These are phyloP conservation scores for Diprion similis DNA, from an alignment of 1,140 invertebrate genomes.

Conservation along the genomic window DNA sequence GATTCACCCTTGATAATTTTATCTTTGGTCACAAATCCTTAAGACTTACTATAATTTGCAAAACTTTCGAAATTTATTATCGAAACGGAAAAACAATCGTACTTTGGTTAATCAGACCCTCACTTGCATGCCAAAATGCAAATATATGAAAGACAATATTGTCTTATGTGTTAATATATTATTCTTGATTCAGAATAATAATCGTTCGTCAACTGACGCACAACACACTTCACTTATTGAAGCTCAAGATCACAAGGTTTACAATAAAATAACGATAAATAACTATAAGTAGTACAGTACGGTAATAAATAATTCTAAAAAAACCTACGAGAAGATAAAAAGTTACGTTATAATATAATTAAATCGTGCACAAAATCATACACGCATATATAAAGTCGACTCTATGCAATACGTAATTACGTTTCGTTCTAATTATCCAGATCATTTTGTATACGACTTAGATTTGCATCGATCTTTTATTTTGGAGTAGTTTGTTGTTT, in stretches of 20 bases:
- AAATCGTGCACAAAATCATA: no score
- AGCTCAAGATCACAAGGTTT: conserved; percentile 12
- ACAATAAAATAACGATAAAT: conserved; percentile 8
- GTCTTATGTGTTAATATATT: conserved; percentile 34
- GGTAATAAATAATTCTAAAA: not conserved
- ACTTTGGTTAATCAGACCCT: not conserved
- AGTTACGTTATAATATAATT: not conserved
- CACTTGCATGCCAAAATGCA: conserved; percentile 32
- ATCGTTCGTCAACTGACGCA: not conserved
- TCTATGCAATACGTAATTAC: no score
- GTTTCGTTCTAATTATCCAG: no score
- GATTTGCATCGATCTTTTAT: no score
- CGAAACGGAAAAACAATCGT: not conserved
- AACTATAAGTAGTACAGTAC: not conserved
- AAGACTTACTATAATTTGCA: not conserved
- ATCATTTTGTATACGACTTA: no score
- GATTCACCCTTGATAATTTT: not conserved
- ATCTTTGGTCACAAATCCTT: not conserved
- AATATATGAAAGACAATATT: conserved; percentile 36
- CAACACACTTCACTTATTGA: not conserved
- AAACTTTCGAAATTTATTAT: not conserved
- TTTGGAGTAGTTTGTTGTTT: no score
- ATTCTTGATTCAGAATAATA: conserved; percentile 35
- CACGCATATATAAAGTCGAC: no score
- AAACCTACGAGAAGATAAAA: not conserved